These are phyloP conservation scores for Rhegmatorhina hoffmannsi DNA, from an alignment of 2,113 vertebrate species.

Conservation along the genomic window DNA sequence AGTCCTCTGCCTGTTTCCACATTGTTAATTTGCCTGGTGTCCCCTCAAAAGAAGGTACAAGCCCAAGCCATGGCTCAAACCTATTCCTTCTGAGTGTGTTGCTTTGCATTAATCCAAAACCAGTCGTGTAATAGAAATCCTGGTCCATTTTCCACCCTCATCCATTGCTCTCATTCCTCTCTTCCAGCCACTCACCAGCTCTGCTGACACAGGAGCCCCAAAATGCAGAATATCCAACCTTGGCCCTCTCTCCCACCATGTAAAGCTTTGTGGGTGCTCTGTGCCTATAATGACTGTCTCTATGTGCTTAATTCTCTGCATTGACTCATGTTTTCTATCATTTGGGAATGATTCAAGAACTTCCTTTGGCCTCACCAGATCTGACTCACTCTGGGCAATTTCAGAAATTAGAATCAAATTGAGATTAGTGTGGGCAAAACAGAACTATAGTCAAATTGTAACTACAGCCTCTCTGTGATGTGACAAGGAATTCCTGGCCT, in stretches of 20 bases:
- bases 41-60: background rate
- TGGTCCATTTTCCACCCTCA: background rate
- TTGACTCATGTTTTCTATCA: background rate
- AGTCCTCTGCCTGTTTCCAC: background rate
- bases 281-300: background rate
- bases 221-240: background rate
- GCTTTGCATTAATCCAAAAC: background rate
- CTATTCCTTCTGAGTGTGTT: background rate
- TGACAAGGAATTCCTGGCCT: background rate
- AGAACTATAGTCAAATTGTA: background rate
- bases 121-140: background rate
- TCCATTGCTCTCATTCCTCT: background rate
- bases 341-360: constrained; percentile 19
- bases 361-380: constrained; percentile 3
- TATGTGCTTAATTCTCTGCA: background rate
- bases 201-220: background rate
- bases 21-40: background rate
- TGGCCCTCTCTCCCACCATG: background rate
- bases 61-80: background rate
- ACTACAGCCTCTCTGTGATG: background rate
- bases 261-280: background rate
- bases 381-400: constrained; percentile 27
- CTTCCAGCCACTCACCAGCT: background rate
- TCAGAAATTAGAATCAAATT: background rate
- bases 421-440: background rate